Evolutionary conservation across 1,140 invertebrate genomes (phyloP), one percentile per base, ranked within the genome.

Genomic region (Nasonia vitripennis): DNA sequence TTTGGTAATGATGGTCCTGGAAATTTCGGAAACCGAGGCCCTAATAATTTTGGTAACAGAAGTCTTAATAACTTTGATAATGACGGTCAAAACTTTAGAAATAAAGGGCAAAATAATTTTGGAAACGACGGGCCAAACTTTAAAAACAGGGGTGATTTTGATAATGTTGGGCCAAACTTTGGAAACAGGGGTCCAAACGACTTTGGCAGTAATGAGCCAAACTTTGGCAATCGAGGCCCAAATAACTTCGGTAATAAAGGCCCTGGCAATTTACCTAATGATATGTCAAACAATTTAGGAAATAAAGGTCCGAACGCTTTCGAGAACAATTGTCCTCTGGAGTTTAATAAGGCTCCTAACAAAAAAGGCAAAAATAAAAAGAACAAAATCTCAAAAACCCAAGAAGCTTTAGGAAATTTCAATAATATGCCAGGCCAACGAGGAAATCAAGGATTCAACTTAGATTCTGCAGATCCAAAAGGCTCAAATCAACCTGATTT

Each of bases 61-160:
- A 79, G 79, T 27, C 71, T 37, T n/a, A 81, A 82, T 17, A 62
- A 86, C 48, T 86, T 81, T 9, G 77, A 23, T 78, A 55, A 79
- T 20, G 6, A n/a, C n/a, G 81, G 81, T 55, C 51, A 23, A 34
- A 70, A 83, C 27, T 83, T 83, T 37, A 71, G 48, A 17, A 83
- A 83, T 75, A 68, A 71, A 37, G 79, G 55, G 0, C 31, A 14
- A 6, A 78, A 51, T 2, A 78, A 78, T 67, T 78, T 78, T 20
- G 37, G 45, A 7, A 78, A 78, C 45, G n/a, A 12, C 2, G 75
- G 75, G 7, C 75, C 37, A 9, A 78, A 78, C 37, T 78, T 78
- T 12, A 11, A 6, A 2, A 78, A 78, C 17, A 55, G 34, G 12
- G 77, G 23, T 62, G 27, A 78, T 55, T 55, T 78, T 10, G 78